These are phyloP conservation scores for Colletes gigas DNA, from an alignment of 1,140 invertebrate species.

Conservation along the genomic window DNA sequence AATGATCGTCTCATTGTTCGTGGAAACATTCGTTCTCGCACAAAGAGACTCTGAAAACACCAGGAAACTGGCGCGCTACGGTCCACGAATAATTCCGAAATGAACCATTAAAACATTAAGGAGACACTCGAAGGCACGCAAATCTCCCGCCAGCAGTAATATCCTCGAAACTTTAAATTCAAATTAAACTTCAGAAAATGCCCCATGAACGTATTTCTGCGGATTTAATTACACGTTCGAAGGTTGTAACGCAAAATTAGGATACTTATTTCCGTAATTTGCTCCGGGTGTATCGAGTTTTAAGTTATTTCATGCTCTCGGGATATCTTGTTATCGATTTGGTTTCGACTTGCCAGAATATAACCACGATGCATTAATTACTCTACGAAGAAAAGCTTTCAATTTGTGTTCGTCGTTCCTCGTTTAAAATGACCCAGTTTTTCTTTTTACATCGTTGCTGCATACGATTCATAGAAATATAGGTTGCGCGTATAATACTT, in stretches of 20 bases:
- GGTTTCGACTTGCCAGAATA: neutral
- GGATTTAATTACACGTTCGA: constrained; percentile 6
- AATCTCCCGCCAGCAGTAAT: constrained; percentile 7
- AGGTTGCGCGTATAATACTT: no score
- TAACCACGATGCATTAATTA: constrained; percentile 1
- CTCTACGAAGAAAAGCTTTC: neutral
- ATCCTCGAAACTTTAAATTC: constrained; percentile 35
- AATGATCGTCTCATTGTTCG: neutral
- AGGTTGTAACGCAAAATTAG: constrained; percentile 1
- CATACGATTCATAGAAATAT: no score
- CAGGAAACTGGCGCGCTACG: neutral
- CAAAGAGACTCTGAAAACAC: constrained; percentile 3
- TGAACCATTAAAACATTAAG: constrained; percentile 37
- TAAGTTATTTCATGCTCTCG: neutral
- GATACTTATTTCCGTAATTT: neutral
- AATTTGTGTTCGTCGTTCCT: constrained; percentile 2
- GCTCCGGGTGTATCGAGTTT: neutral
- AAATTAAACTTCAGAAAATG: constrained; percentile 30
- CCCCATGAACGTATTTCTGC: neutral
- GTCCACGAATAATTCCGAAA: constrained; percentile 35
- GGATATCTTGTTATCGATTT: neutral
- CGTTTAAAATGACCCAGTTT: constrained; percentile 16
- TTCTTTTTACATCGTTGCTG: neutral
- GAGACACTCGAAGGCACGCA: constrained; percentile 19
- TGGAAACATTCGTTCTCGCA: neutral